These are phyloP conservation scores for Redunca redunca DNA, from an alignment of 2,113 vertebrate genomes.

Conservation along the genomic window DNA sequence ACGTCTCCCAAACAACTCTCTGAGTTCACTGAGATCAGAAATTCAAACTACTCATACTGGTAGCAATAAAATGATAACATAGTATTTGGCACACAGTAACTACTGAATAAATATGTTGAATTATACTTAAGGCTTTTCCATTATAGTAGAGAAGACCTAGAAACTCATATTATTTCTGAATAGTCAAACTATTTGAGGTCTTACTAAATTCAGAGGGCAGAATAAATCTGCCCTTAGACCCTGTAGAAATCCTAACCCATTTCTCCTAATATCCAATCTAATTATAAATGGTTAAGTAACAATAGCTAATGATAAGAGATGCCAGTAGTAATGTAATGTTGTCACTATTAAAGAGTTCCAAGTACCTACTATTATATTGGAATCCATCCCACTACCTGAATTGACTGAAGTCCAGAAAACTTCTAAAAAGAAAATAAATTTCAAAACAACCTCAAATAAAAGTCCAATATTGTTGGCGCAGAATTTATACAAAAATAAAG, in stretches of 20 bases:
- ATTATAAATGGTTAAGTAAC: not conserved
- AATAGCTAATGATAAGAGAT: not conserved
- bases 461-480: not conserved
- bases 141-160: not conserved
- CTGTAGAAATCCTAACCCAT: not conserved
- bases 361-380: not conserved
- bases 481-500: not conserved
- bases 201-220: not conserved
- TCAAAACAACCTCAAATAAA: constrained; percentile 13
- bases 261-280: not conserved
- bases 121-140: not conserved
- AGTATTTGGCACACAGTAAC: not conserved
- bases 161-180: not conserved
- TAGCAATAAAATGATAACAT: not conserved
- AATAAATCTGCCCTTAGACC: not conserved
- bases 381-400: not conserved
- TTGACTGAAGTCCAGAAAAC: not conserved
- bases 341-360: not conserved
- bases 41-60: not conserved
- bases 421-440: not conserved
- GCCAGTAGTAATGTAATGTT: not conserved
- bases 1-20: not conserved
- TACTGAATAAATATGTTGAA: not conserved
- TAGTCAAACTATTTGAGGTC: not conserved
- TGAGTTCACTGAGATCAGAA: not conserved